Evolutionary conservation across 2,113 vertebrate species (phyloP).

Genomic region (Microtus richardsoni): DNA sequence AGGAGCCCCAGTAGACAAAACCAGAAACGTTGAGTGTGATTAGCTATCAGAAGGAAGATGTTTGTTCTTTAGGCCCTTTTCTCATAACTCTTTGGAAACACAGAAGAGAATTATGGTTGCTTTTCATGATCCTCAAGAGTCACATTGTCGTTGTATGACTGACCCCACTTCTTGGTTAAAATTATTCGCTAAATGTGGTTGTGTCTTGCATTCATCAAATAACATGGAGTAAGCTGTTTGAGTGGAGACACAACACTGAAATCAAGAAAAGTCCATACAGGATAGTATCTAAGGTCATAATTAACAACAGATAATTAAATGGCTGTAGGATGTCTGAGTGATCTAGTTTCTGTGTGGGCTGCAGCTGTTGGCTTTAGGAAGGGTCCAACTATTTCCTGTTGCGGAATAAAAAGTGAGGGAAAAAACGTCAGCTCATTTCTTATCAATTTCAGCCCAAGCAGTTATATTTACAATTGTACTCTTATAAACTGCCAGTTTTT

Average conservation of each 20-base stretch:
- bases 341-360: background rate
- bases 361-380: background rate
- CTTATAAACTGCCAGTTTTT: background rate
- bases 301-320: background rate
- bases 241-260: background rate
- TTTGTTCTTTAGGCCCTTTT: background rate
- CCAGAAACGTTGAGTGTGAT: background rate
- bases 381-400: constrained; percentile 5
- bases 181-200: background rate
- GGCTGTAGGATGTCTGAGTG: background rate
- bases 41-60: background rate
- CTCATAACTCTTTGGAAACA: background rate
- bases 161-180: background rate
- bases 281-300: background rate
- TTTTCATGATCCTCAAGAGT: background rate
- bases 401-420: background rate
- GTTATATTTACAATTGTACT: constrained; percentile 9
- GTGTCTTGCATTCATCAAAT: background rate
- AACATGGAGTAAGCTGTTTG: background rate
- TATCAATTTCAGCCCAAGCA: background rate
- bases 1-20: background rate
- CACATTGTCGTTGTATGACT: background rate
- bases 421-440: background rate
- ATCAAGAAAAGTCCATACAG: background rate
- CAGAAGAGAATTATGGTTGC: background rate